Base-by-base conservation (phyloP, 2,797 vertebrate genomes). In the Cephalopachus bancanus region DNA sequence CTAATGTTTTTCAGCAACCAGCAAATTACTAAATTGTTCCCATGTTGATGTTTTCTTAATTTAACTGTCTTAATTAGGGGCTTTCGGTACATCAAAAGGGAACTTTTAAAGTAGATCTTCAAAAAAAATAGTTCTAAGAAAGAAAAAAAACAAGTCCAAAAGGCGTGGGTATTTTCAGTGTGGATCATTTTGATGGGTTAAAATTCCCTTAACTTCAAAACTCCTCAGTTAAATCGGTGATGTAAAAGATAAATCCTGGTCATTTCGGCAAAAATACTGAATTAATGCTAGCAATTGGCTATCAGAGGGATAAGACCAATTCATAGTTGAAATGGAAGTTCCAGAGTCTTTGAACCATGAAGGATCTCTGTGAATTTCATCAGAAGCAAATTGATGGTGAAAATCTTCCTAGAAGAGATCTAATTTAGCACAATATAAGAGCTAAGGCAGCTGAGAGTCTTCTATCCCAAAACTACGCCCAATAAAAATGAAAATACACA, bases 141-240 rank as follows among this genome's bases (percentile, higher is more conserved):
- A 44, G 44, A n/a, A n/a, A 83, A 92, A 83, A 8, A 64, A 10
- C 16, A 91, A 84, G 60, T 76, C 69, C 55, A 85, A 11, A 19
- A 81, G 19, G 28, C 30, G 65, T 53, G 37, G 51, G n/a, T 64
- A 84, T 57, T 4, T 85, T 92, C 17, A 11, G 24, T 49, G 44
- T 12, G 69, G 11, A 74, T 65, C 55, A 75, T 88, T 90, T 83
- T 89, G 91, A 80, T 88, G 12, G 67, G 26, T 83, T 94, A 90
- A 92, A 72, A 76, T 87, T 64, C 59, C 60, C 89, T 78, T 95
- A 89, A 72, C 55, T 91, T 65, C 4, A 90, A 89, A 95, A 95
- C 76, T 15, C 49, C 17, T 90, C 53, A 53, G 30, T 87, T 76
- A 87, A 88, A 91, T 59, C 92, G 86, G 12, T 30, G 17, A 24